Base-by-base conservation (phyloP, 2,888 invertebrate species). In the Rhagophthalmus giganteus region DNA sequence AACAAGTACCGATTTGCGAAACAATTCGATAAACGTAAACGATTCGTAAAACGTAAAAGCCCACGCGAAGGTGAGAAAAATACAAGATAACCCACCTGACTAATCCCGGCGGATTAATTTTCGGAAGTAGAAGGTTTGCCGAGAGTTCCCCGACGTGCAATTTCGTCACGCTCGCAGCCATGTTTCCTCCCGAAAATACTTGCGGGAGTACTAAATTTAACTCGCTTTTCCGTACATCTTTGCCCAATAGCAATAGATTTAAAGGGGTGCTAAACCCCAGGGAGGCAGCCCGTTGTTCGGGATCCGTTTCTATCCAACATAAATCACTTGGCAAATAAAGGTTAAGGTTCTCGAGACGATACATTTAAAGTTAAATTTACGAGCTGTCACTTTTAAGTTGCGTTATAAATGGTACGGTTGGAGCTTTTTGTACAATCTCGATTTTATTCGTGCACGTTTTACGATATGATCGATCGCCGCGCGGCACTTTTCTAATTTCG, bases 181-280 rank as follows among this genome's bases (percentile, higher is more conserved):
- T 58, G 53, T 59, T 55, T 42, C 37, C 38, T 32, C 52, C 49
- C 34, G 31, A 47, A 38, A 46, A 45, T 56, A 60, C 66, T 54
- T 63, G 48, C 54, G 65, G 65, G 68, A 60, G 57, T 57, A 52
- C 59, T 57, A 62, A 67, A 67, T 66, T 62, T 56, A 40, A 41
- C 42, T 37, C 27, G 53, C 52, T 58, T 54, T 55, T 35, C 50
- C 53, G 54, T 49, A 44, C 41, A 56, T 52, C 58, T 31, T 28
- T 45, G 47, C 49, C 67, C 66, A 67, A 68, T 66, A 59, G 62
- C 62, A 55, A 67, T 68, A 68, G 67, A 68, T 69, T 69, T 69
- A 65, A 67, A 65, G 63, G 66, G 65, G 68, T 69, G 67, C 51
- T 61, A 64, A 66, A 58, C 62, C 62, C 62, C 25, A 47, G 60